phyloP scores from a whole-genome alignment of 1,140 invertebrate genomes.

The Calycopis cecrops region DNA sequence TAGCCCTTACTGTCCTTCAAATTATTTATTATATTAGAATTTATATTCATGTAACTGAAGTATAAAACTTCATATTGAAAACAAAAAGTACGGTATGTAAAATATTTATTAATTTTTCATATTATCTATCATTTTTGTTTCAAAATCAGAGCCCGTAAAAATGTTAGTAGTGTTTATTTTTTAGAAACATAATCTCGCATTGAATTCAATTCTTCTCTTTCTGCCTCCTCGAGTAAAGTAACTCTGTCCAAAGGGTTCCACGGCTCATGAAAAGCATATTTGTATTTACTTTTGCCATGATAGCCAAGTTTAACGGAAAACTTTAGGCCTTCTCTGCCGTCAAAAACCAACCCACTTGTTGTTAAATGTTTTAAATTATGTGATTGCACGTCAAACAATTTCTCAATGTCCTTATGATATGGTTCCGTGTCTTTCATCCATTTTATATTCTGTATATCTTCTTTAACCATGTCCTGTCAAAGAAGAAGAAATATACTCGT shows the following conservation, averaged over 20 bases:
- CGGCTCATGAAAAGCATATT: slow-evolving; percentile 61
- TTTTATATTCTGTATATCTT: slow-evolving; percentile 36
- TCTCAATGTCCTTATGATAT: no score
- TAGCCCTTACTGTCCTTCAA: no score
- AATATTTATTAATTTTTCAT: no score
- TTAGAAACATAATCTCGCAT: no score
- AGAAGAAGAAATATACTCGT: slow-evolving; percentile 32
- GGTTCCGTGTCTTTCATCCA: slow-evolving; percentile 4
- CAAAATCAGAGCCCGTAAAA: slow-evolving; percentile 45
- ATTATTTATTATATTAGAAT: no score
- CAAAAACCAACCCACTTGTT: slow-evolving; percentile 23
- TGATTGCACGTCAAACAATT: slow-evolving; percentile 13
- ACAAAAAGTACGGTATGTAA: no score
- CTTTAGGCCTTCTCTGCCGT: slow-evolving; percentile 23
- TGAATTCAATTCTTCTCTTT: slow-evolving; percentile 41
- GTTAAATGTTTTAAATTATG: slow-evolving; percentile 48
- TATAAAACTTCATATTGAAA: no score
- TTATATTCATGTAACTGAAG: no score
- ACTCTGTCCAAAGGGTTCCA: slow-evolving; percentile 57
- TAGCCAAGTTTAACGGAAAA: slow-evolving; percentile 47
- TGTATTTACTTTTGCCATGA: slow-evolving; percentile 52
- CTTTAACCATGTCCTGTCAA: slow-evolving; percentile 48
- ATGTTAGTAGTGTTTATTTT: slow-evolving; percentile 21
- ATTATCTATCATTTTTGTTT: slow-evolving; percentile 13
- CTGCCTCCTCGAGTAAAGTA: slow-evolving; percentile 44